Evolutionary conservation across 2,797 vertebrate genomes (phyloP).

Genomic region (Cirrhinus mrigala): DNA sequence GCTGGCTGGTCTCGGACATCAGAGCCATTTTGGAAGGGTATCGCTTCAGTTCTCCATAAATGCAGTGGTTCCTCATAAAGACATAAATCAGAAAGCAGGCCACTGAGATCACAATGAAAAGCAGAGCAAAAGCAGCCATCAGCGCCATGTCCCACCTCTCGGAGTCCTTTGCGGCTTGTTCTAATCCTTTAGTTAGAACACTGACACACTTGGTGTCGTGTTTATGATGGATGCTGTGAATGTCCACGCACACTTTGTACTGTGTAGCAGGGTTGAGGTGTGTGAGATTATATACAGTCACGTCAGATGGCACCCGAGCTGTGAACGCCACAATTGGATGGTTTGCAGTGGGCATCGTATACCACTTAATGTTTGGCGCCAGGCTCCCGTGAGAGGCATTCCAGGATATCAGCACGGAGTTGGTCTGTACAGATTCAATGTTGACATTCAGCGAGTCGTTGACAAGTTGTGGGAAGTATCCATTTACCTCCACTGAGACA

Average conservation of each 20-base stretch:
- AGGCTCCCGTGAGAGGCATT: constrained; percentile 87
- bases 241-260: constrained; percentile 94
- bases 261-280: constrained; percentile 90
- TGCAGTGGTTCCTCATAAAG: constrained; percentile 83
- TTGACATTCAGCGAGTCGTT: constrained; percentile 85
- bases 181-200: constrained; percentile 90
- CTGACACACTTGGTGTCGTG: constrained; percentile 90
- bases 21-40: constrained; percentile 81
- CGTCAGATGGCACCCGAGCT: constrained; percentile 89
- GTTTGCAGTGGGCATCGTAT: constrained; percentile 79
- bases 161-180: constrained; percentile 71
- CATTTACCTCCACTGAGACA: constrained; percentile 90
- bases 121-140: constrained; percentile 83
- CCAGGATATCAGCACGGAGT: constrained; percentile 93
- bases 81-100: constrained; percentile 85
- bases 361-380: constrained; percentile 93
- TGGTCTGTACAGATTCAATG: constrained; percentile 85
- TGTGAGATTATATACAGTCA: constrained; percentile 93
- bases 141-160: constrained; percentile 80
- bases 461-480: constrained; percentile 84
- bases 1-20: constrained; percentile 80
- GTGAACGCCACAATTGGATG: constrained; percentile 84
- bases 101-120: constrained; percentile 85
- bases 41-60: constrained; percentile 81
- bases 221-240: constrained; percentile 86